Conservation (phyloP, 2,888 invertebrate species). For the Deroplatys truncata region DNA sequence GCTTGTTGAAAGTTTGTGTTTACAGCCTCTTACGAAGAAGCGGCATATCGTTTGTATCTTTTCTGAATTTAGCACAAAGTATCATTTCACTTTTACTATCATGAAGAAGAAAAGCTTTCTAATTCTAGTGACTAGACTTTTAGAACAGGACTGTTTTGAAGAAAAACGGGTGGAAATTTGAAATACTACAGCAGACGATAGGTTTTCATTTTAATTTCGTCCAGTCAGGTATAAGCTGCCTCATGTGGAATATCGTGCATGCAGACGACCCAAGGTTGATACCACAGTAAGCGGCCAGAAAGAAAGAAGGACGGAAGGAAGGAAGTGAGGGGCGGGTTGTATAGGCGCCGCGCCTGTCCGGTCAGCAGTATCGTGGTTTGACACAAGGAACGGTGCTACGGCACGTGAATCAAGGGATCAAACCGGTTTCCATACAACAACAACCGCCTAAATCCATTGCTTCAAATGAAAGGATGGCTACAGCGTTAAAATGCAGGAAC, state of each 20-base stretch:
- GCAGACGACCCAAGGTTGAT: background rate
- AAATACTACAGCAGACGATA: too few relatives aligned
- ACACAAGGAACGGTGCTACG: background rate
- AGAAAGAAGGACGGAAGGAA: background rate
- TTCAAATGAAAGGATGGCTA: background rate
- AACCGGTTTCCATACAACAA: background rate
- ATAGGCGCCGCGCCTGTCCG: background rate
- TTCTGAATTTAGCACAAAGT: too few relatives aligned
- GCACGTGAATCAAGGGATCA: background rate
- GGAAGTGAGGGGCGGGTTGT: background rate
- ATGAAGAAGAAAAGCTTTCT: too few relatives aligned
- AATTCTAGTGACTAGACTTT: too few relatives aligned
- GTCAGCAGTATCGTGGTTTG: background rate
- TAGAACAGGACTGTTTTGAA: too few relatives aligned
- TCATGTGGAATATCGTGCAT: background rate
- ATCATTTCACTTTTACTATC: too few relatives aligned
- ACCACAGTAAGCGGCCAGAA: too few relatives aligned
- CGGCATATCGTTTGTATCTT: too few relatives aligned
- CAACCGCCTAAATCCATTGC: background rate
- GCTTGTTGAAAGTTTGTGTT: too few relatives aligned
- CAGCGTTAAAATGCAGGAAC: background rate
- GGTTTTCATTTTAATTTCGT: too few relatives aligned
- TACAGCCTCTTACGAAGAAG: too few relatives aligned
- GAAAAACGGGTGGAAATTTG: too few relatives aligned
- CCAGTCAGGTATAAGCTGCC: background rate